Evolutionary conservation across 2,888 invertebrate species (phyloP).

Genomic region (Phaonia tiefii): DNA sequence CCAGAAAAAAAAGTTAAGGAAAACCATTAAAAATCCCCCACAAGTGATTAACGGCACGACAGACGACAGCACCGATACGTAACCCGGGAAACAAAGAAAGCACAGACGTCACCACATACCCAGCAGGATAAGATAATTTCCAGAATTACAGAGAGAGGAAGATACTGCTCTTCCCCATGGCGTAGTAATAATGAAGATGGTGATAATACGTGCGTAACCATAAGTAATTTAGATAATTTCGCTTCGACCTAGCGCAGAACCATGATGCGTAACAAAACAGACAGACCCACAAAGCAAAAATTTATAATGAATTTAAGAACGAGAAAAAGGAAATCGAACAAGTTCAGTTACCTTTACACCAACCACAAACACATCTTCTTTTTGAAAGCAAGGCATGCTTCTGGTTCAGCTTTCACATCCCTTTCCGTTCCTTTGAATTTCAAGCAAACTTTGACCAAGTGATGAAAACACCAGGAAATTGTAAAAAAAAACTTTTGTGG

Average conservation of each 20-base stretch:
- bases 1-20: constrained; percentile 18
- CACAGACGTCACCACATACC: constrained; percentile 9
- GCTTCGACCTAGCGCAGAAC: constrained; percentile 66
- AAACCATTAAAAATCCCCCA: constrained; percentile 49
- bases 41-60: constrained; percentile 60
- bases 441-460: neutral
- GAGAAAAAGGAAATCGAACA: constrained; percentile 4
- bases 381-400: constrained; percentile 23
- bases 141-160: constrained; percentile 5
- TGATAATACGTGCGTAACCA: constrained; percentile 74
- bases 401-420: constrained; percentile 21
- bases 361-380: too few species aligned
- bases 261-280: constrained; percentile 24
- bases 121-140: constrained; percentile 16
- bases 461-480: constrained; percentile 10
- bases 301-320: too few species aligned
- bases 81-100: constrained; percentile 7
- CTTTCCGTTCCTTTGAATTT: neutral
- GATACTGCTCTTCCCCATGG: constrained; percentile 21
- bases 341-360: constrained; percentile 53
- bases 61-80: constrained; percentile 2
- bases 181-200: constrained; percentile 29
- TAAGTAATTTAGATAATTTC: constrained; percentile 77
- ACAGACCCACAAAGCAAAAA: constrained; percentile 39
- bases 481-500: constrained; percentile 44